Base-by-base conservation (phyloP, 2,113 vertebrate species). In the Nematolebias whitei region DNA sequence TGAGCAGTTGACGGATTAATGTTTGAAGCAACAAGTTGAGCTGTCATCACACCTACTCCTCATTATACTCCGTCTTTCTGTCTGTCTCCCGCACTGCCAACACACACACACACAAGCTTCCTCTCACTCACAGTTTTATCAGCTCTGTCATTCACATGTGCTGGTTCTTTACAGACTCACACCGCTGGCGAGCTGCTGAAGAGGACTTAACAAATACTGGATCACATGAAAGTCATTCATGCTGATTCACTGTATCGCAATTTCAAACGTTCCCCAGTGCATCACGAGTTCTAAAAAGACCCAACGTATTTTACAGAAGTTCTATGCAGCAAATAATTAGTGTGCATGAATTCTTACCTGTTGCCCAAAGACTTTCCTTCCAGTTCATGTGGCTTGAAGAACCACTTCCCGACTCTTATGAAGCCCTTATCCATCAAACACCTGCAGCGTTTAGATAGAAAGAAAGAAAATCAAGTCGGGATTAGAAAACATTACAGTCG, bases 361-460 rank as follows among this genome's bases (percentile, higher is more conserved):
- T 94, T 96, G 85, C 95, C 95, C 68, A 95, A 79, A 38, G 93
- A 91, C 84, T 98, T 98, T 85, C 96, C 97, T 82, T 97, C 94
- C 78, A 95, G 93, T 68, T 96, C 95, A 32, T 96, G 95, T 0
- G 97, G 97, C 71, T 98, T 95, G 68, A 99, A 95, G 85, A 99
- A 99, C 97, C 97, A 99, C 54, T 95, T 99, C 55, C 97, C 97
- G 66, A 96, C 95, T 80, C 97, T 92, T 55, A 99, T 93, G 0
- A 99, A 99, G 66, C 95, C 96, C 84, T 99, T 99, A 87, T 99
- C 96, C 94, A 97, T 96, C 84, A 99, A 90, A 88, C 97, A 99
- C 89, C 97, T 99, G 88, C 15, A 83, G 85, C n/a, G 26, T 35
- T 9, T 4, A 39, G 20, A 15, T 10, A 35, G 26, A 55, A 22